A percentile compares a stretch with the other conserved stretches of the same genome.
phyloP scores from a whole-genome alignment of 2,888 invertebrate genomes.

The Eutolmus rufibarbis region DNA sequence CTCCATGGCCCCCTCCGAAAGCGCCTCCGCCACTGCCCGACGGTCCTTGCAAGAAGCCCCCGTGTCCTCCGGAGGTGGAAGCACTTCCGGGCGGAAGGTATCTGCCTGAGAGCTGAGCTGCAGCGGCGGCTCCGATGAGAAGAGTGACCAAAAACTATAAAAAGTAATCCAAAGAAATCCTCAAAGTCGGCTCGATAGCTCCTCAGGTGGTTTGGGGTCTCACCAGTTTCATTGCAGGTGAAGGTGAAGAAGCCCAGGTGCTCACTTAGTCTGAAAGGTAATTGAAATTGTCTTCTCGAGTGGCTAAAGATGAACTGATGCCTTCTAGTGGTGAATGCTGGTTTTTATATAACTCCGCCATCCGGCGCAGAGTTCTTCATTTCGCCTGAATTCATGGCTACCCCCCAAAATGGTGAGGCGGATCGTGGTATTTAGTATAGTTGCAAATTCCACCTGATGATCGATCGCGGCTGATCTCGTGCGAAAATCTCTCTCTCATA shows the following conservation, averaged over 20 bases:
- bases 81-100: slow-evolving; percentile 54
- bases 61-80: slow-evolving; percentile 50
- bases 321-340: slow-evolving; percentile 40
- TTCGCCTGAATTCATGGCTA: neutral
- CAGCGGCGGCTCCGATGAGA: slow-evolving; percentile 51
- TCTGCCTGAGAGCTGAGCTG: slow-evolving; percentile 54
- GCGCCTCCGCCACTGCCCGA: neutral
- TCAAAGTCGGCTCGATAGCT: neutral
- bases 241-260: neutral
- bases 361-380: neutral
- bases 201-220: neutral
- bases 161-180: slow-evolving; percentile 16
- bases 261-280: slow-evolving; percentile 35
- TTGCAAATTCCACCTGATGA: neutral
- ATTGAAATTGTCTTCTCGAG: slow-evolving; percentile 14
- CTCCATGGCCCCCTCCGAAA: neutral
- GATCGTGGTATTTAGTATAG: neutral
- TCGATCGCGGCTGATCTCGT: neutral
- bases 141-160: slow-evolving; percentile 48
- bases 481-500: neutral
- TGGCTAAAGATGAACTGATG: slow-evolving; percentile 48
- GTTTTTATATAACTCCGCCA: slow-evolving; percentile 42
- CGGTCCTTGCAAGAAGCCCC: slow-evolving; percentile 49
- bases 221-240: slow-evolving; percentile 46
- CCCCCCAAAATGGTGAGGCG: neutral